phyloP scores from a whole-genome alignment of 2,797 vertebrate genomes.

The Rachycentron canadum region DNA sequence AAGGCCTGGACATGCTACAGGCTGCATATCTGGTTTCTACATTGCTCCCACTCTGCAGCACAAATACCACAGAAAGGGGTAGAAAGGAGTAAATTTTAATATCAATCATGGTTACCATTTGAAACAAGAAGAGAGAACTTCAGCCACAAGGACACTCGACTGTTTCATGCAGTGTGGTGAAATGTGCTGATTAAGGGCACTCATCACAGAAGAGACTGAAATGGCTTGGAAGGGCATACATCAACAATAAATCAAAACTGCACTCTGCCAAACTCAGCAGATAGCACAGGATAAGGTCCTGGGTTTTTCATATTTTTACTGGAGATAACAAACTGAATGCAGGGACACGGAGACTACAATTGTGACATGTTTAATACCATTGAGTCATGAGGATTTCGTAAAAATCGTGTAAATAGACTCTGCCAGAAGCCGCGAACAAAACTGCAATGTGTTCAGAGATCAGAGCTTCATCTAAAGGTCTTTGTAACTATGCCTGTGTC shows the following conservation, averaged over 20 bases:
- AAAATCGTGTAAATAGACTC: not conserved
- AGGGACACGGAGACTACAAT: not conserved
- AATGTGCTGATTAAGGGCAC: constrained; percentile 70
- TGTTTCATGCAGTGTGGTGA: constrained; percentile 38
- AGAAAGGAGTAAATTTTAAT: constrained; percentile 15
- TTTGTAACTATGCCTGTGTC: not conserved
- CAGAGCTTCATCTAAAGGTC: not conserved
- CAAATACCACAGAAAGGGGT: not conserved
- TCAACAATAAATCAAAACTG: constrained; percentile 71
- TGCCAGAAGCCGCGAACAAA: not conserved
- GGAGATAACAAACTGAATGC: constrained; percentile 17
- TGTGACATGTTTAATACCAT: not conserved
- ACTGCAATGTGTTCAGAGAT: not conserved
- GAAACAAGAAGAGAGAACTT: constrained; percentile 33
- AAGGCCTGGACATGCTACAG: constrained; percentile 14
- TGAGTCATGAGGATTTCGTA: not conserved
- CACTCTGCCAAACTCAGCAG: constrained; percentile 48
- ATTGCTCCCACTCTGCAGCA: constrained; percentile 13
- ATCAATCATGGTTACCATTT: constrained; percentile 14
- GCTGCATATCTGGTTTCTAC: constrained; percentile 14
- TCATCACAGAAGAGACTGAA: constrained; percentile 64
- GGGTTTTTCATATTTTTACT: constrained; percentile 36
- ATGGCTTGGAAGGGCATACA: constrained; percentile 64
- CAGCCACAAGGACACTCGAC: constrained; percentile 54
- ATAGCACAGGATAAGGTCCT: constrained; percentile 14